These are phyloP conservation scores for Caenorhabditis imperialis DNA, from an alignment of 2,888 invertebrate species.

Conservation along the genomic window DNA sequence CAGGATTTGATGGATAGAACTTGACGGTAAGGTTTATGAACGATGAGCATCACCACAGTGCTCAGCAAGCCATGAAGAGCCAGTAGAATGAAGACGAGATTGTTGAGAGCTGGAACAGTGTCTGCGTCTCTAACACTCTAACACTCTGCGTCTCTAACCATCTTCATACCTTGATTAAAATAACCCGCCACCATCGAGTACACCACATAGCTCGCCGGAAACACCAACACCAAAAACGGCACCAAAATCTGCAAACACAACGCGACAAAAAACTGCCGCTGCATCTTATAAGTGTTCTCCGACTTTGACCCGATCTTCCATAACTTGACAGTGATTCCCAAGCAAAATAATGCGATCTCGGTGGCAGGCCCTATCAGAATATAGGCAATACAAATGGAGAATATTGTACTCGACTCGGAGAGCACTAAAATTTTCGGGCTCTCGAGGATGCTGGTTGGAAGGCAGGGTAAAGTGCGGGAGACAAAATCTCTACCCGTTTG, in stretches of 20 bases:
- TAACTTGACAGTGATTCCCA: not conserved
- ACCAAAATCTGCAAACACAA: not conserved
- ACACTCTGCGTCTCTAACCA: too few species aligned
- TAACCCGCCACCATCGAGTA: not conserved
- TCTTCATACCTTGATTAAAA: not conserved
- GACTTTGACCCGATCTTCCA: not conserved
- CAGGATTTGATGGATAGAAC: not conserved
- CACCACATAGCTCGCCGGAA: not conserved
- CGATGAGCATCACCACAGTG: not conserved
- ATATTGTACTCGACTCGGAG: not conserved
- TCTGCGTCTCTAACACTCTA: too few species aligned
- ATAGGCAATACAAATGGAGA: not conserved
- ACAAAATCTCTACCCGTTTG: not conserved
- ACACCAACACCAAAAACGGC: not conserved
- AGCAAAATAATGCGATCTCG: not conserved
- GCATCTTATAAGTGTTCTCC: slow-evolving; percentile 1
- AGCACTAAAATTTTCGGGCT: not conserved
- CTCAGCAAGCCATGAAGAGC: not conserved
- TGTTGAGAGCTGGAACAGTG: slow-evolving; percentile 3
- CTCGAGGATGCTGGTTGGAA: not conserved
- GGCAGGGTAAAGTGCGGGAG: not conserved
- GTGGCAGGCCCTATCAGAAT: not conserved
- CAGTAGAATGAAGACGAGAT: slow-evolving; percentile 5
- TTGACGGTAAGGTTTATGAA: slow-evolving; percentile 1
- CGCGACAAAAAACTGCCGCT: not conserved